Base-by-base conservation (phyloP, 2,888 invertebrate genomes). In the Caenorhabditis imperialis region DNA sequence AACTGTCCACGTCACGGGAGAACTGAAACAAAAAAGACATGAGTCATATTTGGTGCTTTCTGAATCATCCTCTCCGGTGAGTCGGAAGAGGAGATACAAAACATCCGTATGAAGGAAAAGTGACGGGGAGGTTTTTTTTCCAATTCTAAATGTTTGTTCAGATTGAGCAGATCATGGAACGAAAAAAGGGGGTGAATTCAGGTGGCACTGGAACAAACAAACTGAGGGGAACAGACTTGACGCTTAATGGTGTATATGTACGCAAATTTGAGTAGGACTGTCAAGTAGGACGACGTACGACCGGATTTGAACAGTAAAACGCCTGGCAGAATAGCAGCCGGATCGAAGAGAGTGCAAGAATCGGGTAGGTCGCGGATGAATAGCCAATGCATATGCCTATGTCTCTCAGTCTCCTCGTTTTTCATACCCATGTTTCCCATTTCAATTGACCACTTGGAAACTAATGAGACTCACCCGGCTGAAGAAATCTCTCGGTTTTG, bases 1-100 rank as follows among this genome's bases (percentile, higher is more conserved):
- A 86, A 58, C 77, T 84, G 67, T 86, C 85, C 23, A 81, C 70
- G 60, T 86, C 81, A 38, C 81, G 70, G n/a, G 81, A 79, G 75
- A 86, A 86, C 86, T 86, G 76, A 80, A 86, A 83, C 30, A 65
- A 50, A 50, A 53, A 40, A 55, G 45, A 65, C 20, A 65, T 55
- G 40, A 65, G 20, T 57, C 51, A 44, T n/a, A 5, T 18, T 40
- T 40, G 12, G 2, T 1, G 33, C 37, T 35, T 51, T 40, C 42
- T 44, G 61, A 61, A 18, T 61, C 67, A 67, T 55, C 40, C 5
- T 27, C 23, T n/a, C 20, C 42, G 22, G 51, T 20, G 42, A 45
- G 40, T 27, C 40, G 48, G 25, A 42, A 38, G 16, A 38, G 25
- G 3, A 16, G 30, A 53, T 38, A 10, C 35, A 6, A 2, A 23